Conservation (phyloP, 2,113 vertebrate genomes). For the Hoplias malabaricus region DNA sequence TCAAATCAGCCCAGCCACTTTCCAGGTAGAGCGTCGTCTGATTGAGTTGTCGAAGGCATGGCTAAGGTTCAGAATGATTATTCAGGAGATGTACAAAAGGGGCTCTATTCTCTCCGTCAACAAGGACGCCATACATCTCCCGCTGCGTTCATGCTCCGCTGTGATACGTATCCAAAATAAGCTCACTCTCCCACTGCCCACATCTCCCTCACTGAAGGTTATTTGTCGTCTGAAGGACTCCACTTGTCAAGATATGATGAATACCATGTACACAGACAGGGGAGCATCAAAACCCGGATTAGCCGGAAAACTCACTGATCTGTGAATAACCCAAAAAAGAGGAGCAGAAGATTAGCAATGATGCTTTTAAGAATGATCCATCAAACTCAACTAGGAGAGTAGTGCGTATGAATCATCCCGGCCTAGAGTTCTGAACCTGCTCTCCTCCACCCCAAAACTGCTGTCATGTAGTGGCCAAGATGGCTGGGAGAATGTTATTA, state of each 20-base stretch:
- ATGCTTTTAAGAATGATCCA: constrained; percentile 99
- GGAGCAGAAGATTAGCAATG: constrained; percentile 99
- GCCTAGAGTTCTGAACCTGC: constrained; percentile 82
- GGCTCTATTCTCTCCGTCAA: constrained; percentile 76
- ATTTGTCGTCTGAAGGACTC: constrained; percentile 99
- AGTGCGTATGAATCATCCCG: constrained; percentile 97
- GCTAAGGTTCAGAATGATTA: constrained; percentile 83
- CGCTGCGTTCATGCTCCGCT: constrained; percentile 90
- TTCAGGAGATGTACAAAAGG: constrained; percentile 71
- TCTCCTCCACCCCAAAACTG: constrained; percentile 43
- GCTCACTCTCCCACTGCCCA: constrained; percentile 91
- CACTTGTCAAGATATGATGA: constrained; percentile 99
- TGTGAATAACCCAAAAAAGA: constrained; percentile 99
- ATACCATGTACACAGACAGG: constrained; percentile 99
- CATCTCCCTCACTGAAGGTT: constrained; percentile 97
- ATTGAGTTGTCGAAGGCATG: constrained; percentile 85
- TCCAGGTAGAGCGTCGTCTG: constrained; percentile 82
- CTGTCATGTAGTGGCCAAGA: constrained; percentile 65
- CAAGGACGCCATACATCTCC: constrained; percentile 91
- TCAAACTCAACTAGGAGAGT: constrained; percentile 99
- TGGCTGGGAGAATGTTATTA: constrained; percentile 77
- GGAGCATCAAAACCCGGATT: constrained; percentile 98
- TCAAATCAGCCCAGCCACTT: constrained; percentile 85
- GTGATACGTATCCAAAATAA: constrained; percentile 99
- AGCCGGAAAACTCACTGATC: constrained; percentile 99